phyloP scores from a whole-genome alignment of 2,888 invertebrate genomes.

The Caenorhabditis wallacei region DNA sequence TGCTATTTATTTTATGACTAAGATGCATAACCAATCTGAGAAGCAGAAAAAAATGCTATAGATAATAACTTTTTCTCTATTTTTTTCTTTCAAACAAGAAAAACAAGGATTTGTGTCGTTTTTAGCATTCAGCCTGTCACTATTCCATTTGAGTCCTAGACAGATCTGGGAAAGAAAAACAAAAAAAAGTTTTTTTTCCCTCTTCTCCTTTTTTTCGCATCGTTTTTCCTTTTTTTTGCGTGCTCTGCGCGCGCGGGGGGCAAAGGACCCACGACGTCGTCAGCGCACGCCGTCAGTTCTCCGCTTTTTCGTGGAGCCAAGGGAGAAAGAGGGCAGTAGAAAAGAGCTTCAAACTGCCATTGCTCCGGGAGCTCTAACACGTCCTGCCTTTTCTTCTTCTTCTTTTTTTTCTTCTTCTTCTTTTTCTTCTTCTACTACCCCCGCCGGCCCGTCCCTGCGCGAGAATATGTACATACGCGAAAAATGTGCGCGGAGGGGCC shows the following conservation, averaged over 20 bases:
- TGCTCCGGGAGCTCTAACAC: slow-evolving; percentile 46
- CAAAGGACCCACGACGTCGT: slow-evolving; percentile 21
- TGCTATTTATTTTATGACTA: background rate
- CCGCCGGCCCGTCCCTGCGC: slow-evolving; percentile 23
- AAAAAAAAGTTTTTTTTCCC: slow-evolving; percentile 23
- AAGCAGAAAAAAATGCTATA: background rate
- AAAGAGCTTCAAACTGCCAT: slow-evolving; percentile 48
- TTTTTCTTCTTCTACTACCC: slow-evolving; percentile 7
- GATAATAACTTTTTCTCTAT: slow-evolving; percentile 30
- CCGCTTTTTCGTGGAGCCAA: slow-evolving; percentile 33
- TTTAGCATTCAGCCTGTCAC: too few species aligned
- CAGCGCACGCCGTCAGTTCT: slow-evolving; percentile 12
- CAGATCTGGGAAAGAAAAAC: slow-evolving; percentile 22
- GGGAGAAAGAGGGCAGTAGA: slow-evolving; percentile 29
- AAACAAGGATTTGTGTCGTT: slow-evolving; percentile 14
- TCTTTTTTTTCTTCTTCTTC: slow-evolving; percentile 5
- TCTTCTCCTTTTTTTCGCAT: background rate
- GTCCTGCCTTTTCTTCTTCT: slow-evolving; percentile 25
- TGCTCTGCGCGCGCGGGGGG: background rate
- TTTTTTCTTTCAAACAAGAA: slow-evolving; percentile 4
- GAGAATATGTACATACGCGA: slow-evolving; percentile 58
- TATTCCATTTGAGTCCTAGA: slow-evolving; percentile 27
- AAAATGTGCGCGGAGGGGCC: slow-evolving; percentile 52
- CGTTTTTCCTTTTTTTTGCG: slow-evolving; percentile 9
- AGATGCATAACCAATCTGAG: background rate